Evolutionary conservation across 2,888 invertebrate genomes (phyloP), one percentile per base, ranked within the genome.

Genomic region (Thymelicus acteon): DNA sequence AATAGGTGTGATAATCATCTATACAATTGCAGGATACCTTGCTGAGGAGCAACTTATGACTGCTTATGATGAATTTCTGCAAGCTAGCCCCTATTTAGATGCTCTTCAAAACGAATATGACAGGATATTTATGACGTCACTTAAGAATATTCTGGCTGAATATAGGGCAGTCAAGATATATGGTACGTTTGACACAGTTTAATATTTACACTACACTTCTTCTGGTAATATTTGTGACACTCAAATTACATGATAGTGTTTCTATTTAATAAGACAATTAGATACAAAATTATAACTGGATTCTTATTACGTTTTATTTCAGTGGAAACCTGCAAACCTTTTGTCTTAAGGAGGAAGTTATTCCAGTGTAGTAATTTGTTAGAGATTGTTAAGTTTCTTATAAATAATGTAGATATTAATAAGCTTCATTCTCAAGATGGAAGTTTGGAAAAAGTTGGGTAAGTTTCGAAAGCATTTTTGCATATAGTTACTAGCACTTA

Each of bases 11-110:
- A 62, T 39, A 24, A 67, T 47, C 15, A 37, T 47, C 39, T 76
- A 76, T 72, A 75, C 70, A 72, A 72, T 81, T 82, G 47, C 81
- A 94, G 94, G 94, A 67, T 94, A 94, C 76, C 83, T 94, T 58
- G 91, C 91, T 40, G 94, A 94, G 75, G 93, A 94, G 79, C 91
- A 93, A 80, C 86, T 94, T 72, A 92, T 92, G 92, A 91, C 91
- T 44, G 92, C 91, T 0, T 94, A 94, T 79, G 92, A 93, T 85
- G 93, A 93, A 79, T 94, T 94, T 75, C 80, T 94, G 2, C 89
- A 91, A 80, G 89, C 90, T 6, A 93, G 93, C 75, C 92, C 91
- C 0, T 93, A 93, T 78, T 84, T 94, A 76, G 93, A 93, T 75
- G 93, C 90, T 12, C 80, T 86, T 49, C 82, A 82, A 74, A 93